Evolutionary conservation across 2,797 vertebrate species (phyloP), one percentile per base, ranked within the genome.

Genomic region (Poeciliopsis infans): DNA sequence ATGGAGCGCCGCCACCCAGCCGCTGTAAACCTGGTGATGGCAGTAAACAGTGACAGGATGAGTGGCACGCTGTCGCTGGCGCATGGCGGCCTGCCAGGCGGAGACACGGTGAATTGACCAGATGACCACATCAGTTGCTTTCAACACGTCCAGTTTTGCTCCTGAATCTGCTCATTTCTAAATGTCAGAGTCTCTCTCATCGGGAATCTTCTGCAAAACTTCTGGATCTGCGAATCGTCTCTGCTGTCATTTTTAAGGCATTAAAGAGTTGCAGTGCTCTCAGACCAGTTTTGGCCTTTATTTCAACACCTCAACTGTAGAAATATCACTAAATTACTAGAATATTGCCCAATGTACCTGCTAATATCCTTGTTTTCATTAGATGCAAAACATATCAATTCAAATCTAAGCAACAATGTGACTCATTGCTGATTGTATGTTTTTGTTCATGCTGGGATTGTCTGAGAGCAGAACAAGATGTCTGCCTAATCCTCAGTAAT

Each of bases 21-120:
- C 25, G 55, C 31, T 41, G 23, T 12, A 74, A 49, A 69, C 11
- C 20, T 49, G 43, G 3, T 74, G 72, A 82, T 71, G 74, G 46
- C 36, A n/a, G 75, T 28, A 75, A 57, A 51, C 31, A 0, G 18
- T 6, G n/a, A 69, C 46, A 1, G 41, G 57, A 5, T 76, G 4
- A 36, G 43, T 18, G 20, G 45, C 45, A 12, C 25, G 7, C 36
- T 41, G 72, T 68, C 77, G 77, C 85, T 75, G 86, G 75, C 74
- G 78, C 70, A 68, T 61, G 8, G 31, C 4, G 8, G 13, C 13
- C 39, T 0, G 23, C 5, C 79, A 81, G 79, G 47, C 77, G 77
- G 78, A 73, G n/a, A 7, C 45, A 16, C 0, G 0, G 39, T 51
- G 4, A 71, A 45, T 23, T 0, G 3, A 55, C 53, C 77, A 66